These are phyloP conservation scores for Petromus typicus DNA, from an alignment of 2,113 vertebrate genomes.

Conservation along the genomic window DNA sequence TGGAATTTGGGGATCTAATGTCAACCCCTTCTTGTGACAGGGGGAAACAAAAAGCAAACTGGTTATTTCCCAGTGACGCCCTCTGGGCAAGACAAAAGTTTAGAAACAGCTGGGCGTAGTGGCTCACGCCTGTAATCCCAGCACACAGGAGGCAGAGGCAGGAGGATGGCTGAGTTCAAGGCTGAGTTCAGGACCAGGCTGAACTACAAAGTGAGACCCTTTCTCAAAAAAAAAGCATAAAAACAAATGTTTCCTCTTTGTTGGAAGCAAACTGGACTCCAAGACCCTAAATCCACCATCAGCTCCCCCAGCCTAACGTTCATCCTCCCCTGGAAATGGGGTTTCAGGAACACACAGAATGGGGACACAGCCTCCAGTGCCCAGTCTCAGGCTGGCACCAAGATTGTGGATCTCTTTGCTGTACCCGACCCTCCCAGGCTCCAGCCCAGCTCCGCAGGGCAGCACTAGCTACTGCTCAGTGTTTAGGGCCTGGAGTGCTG, in stretches of 20 bases:
- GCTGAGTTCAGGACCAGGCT: too few relatives aligned
- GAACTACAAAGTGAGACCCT: too few relatives aligned
- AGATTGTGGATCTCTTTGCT: rapidly evolving
- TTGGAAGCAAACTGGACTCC: neutral
- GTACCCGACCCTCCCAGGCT: neutral
- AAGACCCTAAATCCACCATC: neutral
- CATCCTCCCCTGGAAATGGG: neutral
- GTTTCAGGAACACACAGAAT: rapidly evolving
- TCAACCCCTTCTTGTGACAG: neutral
- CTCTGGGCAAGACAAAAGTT: neutral
- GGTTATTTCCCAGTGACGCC: neutral
- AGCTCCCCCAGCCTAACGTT: neutral
- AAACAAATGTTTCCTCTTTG: neutral
- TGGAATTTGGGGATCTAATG: neutral
- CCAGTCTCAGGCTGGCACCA: neutral
- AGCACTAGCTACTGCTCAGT: rapidly evolving
- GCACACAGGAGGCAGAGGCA: too few relatives aligned
- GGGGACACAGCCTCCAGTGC: rapidly evolving
- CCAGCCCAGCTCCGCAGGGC: rapidly evolving
- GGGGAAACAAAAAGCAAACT: neutral
- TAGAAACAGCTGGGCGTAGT: too few relatives aligned
- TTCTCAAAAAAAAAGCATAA: neutral
- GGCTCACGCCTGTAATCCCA: too few relatives aligned
- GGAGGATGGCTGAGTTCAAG: too few relatives aligned
- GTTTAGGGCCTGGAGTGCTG: rapidly evolving